Conservation (phyloP, 2,888 invertebrate genomes). For the Cataglyphis rosenhaueri region DNA sequence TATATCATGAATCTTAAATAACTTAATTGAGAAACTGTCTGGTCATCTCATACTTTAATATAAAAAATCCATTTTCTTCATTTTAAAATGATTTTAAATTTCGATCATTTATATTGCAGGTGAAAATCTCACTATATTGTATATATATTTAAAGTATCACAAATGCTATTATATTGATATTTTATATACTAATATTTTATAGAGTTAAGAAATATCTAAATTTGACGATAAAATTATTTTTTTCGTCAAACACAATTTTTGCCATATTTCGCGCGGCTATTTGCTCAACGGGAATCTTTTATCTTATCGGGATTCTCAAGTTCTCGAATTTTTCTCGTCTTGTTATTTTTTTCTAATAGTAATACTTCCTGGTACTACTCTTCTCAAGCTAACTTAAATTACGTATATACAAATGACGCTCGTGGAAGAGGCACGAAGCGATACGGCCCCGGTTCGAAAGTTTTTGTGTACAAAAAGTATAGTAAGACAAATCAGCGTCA, state of each 20-base stretch:
- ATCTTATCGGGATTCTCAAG: background rate
- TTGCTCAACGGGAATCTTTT: background rate
- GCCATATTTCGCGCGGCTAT: background rate
- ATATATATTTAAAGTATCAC: slow-evolving; percentile 1
- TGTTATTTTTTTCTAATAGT: slow-evolving; percentile 24
- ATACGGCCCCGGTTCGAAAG: slow-evolving; percentile 53
- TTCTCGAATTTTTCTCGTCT: slow-evolving; percentile 18
- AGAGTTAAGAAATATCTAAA: slow-evolving; percentile 1
- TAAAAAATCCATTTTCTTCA: background rate
- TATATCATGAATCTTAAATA: slow-evolving; percentile 1
- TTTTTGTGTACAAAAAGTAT: slow-evolving; percentile 60
- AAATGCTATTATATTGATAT: background rate
- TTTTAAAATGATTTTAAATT: slow-evolving; percentile 6
- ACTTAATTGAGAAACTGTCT: background rate
- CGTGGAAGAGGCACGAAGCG: slow-evolving; percentile 55
- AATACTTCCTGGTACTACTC: slow-evolving; percentile 29
- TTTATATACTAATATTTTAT: background rate
- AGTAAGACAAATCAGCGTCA: slow-evolving; percentile 41
- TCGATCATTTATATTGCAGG: background rate
- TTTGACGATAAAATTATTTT: slow-evolving; percentile 6
- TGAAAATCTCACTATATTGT: background rate
- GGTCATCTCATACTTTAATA: background rate
- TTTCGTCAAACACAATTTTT: background rate
- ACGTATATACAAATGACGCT: slow-evolving; percentile 73
- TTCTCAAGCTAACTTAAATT: slow-evolving; percentile 69